Evolutionary conservation across 2,113 vertebrate genomes (phyloP).

Genomic region (Hepsetus odoe): DNA sequence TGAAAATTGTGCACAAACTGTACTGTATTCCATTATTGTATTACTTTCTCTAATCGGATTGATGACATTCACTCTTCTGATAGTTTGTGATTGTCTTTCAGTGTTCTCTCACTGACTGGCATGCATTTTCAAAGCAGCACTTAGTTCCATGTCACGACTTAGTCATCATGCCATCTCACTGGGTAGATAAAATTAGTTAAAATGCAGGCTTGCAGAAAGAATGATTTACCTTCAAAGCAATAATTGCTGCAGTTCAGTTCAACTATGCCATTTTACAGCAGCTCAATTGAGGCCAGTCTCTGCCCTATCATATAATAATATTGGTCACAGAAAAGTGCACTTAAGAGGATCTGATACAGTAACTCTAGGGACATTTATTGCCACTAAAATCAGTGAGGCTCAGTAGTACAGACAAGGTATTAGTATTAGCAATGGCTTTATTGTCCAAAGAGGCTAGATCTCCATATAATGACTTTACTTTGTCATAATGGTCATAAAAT

Average conservation of each 20-base stretch:
- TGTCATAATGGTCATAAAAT: neutral
- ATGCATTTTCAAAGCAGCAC: too few relatives aligned
- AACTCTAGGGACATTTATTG: neutral
- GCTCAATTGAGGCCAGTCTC: neutral
- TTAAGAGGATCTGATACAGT: constrained; percentile 27
- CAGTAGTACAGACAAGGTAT: neutral
- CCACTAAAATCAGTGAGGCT: neutral
- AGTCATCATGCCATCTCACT: neutral
- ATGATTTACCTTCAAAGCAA: neutral
- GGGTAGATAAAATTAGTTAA: neutral
- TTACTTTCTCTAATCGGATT: too few relatives aligned
- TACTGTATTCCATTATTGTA: too few relatives aligned
- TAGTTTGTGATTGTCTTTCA: too few relatives aligned
- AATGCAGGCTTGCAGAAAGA: constrained; percentile 2
- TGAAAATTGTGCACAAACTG: too few relatives aligned
- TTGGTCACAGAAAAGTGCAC: constrained; percentile 21
- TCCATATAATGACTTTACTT: neutral
- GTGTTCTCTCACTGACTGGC: too few relatives aligned
- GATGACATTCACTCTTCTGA: too few relatives aligned
- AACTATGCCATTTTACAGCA: neutral
- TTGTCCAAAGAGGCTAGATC: neutral
- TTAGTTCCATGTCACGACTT: too few relatives aligned
- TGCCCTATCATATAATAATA: neutral
- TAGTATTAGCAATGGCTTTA: neutral
- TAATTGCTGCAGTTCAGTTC: neutral